Conservation (phyloP, 2,797 vertebrate genomes). For the Gadopsis bispinosus region DNA sequence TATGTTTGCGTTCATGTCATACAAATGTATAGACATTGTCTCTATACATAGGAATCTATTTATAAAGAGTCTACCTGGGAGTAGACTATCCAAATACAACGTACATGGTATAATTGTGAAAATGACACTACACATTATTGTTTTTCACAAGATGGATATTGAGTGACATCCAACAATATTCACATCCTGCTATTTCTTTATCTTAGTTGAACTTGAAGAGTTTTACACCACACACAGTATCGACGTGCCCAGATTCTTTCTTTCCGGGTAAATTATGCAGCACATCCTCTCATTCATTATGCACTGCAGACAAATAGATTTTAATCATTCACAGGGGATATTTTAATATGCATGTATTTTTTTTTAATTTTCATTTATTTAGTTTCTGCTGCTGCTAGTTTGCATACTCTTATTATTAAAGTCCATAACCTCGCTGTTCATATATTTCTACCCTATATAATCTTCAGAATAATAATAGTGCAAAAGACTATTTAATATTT, state of each 20-base stretch:
- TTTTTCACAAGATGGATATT: conserved; percentile 32
- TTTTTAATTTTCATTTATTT: conserved; percentile 25
- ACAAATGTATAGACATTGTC: neutral
- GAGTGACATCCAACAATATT: conserved; percentile 10
- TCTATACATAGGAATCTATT: neutral
- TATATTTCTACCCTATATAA: conserved; percentile 67
- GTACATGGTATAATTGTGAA: conserved; percentile 5
- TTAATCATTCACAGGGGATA: neutral
- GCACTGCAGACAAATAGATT: neutral
- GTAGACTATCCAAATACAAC: neutral
- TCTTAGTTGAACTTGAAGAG: neutral
- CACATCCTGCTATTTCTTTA: neutral
- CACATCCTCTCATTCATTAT: neutral
- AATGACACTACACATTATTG: neutral
- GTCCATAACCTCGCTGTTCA: conserved; percentile 50
- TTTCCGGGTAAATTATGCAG: neutral
- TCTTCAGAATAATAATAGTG: conserved; percentile 69
- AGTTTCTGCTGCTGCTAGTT: conserved; percentile 36
- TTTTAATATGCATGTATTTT: conserved; percentile 1
- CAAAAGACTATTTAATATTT: conserved; percentile 73
- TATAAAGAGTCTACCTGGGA: neutral
- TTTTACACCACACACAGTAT: neutral
- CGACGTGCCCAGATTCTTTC: neutral
- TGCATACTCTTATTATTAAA: conserved; percentile 44
- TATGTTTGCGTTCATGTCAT: conserved; percentile 4